Base-by-base conservation (phyloP, 64 coral and sea anemone genomes). In the Stylophora pistillata region DNA sequence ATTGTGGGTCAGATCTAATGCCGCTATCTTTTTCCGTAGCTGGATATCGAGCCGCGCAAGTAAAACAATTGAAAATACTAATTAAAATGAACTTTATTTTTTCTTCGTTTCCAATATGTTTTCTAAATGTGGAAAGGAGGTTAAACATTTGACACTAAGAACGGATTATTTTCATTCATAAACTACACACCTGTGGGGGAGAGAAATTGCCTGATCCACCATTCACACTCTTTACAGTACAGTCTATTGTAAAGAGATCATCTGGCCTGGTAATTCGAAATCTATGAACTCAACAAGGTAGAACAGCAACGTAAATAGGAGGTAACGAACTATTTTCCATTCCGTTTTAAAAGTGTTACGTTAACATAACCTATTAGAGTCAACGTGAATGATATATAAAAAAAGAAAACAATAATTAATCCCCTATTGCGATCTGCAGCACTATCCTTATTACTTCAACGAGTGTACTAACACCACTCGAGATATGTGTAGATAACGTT, bases 81-180 rank as follows among this genome's bases (percentile, higher is more conserved):
- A 73, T 73, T 73, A 73, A 13, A 73, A 73, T 73, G 27, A 73
- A 73, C 71, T 34, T 73, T 73, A 33, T 73, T 73, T 73, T 30
- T 73, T 73, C 71, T 73, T 73, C 29, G 71, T 73, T 73, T 73
- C 4, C 71, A 73, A n/a, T n/a, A 73, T 32, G 29, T 73, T 73
- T 73, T 73, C 71, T 73, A 73, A 73, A 0, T 30, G 71, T 73
- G 26, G 1, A 73, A 33, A 33, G 29, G 29, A 73, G 15, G 3
- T 26, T 73, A 73, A 73, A 30, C 71, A 73, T 30, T 60, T 60
- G 71, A 73, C 71, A 73, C 71, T 73, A 73, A 73, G 71, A n/a
- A n/a, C n/a, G n/a, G n/a, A n/a, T n/a, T n/a, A n/a, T n/a, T n/a
- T n/a, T n/a, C n/a, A n/a, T n/a, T n/a, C n/a, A n/a, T n/a, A n/a